Evolutionary conservation across 2,888 invertebrate genomes (phyloP), one percentile per base, ranked within the genome.

Genomic region (Rhorus exstirpatorius): DNA sequence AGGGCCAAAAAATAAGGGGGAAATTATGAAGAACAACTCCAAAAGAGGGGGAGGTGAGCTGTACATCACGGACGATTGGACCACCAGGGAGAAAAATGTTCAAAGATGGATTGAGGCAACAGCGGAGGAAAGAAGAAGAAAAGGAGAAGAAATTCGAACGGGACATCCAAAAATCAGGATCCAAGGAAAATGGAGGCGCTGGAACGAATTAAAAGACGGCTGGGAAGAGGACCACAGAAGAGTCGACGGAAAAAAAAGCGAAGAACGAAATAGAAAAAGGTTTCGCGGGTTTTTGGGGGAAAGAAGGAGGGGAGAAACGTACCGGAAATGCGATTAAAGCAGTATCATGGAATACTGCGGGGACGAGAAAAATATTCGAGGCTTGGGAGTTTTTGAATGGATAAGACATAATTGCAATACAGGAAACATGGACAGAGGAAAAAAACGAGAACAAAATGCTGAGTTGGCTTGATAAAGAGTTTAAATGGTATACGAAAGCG

Each of bases 321-420:
- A 65, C 8, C 14, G 19, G 46, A 26, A 14, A 14, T 26, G 14
- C 7, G 3, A 63, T 35, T 21, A 61, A 21, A 44, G 41, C 63
- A 1, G 46, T 80, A 3, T 35, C 76, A 0, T 83, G 76, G 83
- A 83, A 83, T n/a, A 76, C 72, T 1, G 76, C 65, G 1, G 84
- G 81, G 8, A 58, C 31, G 7, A 49, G 58, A 26, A 71, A 71
- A 58, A 71, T 71, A 4, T 4, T 7, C n/a, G 61, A 72, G n/a
- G 49, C 31, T 3, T 72, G 72, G 61, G 21, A 51, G 0, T 72
- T 31, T 46, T 7, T 61, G 49, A 61, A 61, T n/a, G 58, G n/a
- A 6, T 51, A 19, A 2, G 61, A 60, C n/a, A 4, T 60, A 7
- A 61, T 72, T 10, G 49, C 35, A 21, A 19, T 76, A 35, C 31